phyloP scores from a whole-genome alignment of 1,140 invertebrate species.

The Probaryconus sp. region DNA sequence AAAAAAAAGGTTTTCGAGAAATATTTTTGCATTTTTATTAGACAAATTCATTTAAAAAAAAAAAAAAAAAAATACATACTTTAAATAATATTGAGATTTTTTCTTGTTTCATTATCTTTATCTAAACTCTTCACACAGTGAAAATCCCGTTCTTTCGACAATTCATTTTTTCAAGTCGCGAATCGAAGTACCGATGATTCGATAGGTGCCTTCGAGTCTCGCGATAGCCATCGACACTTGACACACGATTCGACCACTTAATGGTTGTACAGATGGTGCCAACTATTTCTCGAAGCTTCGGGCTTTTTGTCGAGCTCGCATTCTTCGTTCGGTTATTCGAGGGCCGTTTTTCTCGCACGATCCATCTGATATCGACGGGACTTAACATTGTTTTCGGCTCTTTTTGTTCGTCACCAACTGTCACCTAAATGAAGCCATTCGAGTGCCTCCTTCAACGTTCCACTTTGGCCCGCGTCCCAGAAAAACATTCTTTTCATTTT shows the following conservation, averaged over 20 bases:
- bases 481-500: slow-evolving; percentile 29
- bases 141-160: slow-evolving; percentile 20
- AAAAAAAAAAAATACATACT: too few species aligned
- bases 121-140: too few species aligned
- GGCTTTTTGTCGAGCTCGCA: slow-evolving; percentile 24
- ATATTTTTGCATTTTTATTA: too few species aligned
- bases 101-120: too few species aligned
- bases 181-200: slow-evolving; percentile 31
- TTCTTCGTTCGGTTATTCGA: slow-evolving; percentile 11
- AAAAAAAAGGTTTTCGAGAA: too few species aligned
- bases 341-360: slow-evolving; percentile 25
- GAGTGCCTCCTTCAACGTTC: slow-evolving; percentile 28
- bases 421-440: slow-evolving; percentile 45
- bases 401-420: slow-evolving; percentile 40
- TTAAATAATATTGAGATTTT: too few species aligned
- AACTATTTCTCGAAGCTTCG: slow-evolving; percentile 47
- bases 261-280: slow-evolving; percentile 47
- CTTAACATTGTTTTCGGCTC: slow-evolving; percentile 45
- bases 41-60: too few species aligned
- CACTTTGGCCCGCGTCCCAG: slow-evolving; percentile 22
- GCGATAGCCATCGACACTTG: slow-evolving; percentile 42
- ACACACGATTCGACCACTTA: slow-evolving; percentile 52
- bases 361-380: slow-evolving; percentile 52
- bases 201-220: slow-evolving; percentile 16
- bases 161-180: slow-evolving; percentile 26